A percentile compares a stretch with the other conserved stretches of the same genome.
Evolutionary conservation across 1,140 invertebrate genomes (phyloP).

Genomic region (Oryctes rhinoceros): DNA sequence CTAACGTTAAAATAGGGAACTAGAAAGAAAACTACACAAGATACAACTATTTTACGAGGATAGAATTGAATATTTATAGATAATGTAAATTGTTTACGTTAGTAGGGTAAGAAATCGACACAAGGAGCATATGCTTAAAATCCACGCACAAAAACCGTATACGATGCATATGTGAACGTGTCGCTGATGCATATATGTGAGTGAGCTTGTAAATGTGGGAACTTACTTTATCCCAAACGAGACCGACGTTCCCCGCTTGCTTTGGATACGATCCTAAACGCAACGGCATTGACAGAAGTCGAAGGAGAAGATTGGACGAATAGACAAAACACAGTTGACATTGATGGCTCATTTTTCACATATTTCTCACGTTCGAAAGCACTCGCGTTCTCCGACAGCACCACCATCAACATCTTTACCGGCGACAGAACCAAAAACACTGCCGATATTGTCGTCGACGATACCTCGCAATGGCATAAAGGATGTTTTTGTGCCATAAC

Average conservation of each 20-base stretch:
- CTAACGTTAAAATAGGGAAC: no score
- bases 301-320: slow-evolving; percentile 3
- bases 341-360: slow-evolving; percentile 34
- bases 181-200: neutral
- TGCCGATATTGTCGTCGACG: slow-evolving; percentile 16
- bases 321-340: slow-evolving; percentile 37
- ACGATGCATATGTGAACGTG: neutral
- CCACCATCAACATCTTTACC: neutral
- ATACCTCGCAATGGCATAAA: slow-evolving; percentile 9
- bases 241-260: neutral
- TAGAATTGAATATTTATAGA: slow-evolving; percentile 27
- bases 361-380: slow-evolving; percentile 29
- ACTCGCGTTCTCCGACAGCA: slow-evolving; percentile 2
- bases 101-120: slow-evolving; percentile 23
- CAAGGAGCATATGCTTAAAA: slow-evolving; percentile 12
- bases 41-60: neutral
- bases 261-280: neutral
- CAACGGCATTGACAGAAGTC: neutral
- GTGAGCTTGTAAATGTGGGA: neutral
- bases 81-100: slow-evolving; percentile 21
- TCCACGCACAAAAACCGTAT: slow-evolving; percentile 9
- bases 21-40: no score
- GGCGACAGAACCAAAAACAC: slow-evolving; percentile 25
- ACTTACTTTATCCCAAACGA: slow-evolving; percentile 23
- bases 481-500: slow-evolving; percentile 32